phyloP scores from a whole-genome alignment of 2,797 vertebrate genomes.

The Alfaro cultratus region DNA sequence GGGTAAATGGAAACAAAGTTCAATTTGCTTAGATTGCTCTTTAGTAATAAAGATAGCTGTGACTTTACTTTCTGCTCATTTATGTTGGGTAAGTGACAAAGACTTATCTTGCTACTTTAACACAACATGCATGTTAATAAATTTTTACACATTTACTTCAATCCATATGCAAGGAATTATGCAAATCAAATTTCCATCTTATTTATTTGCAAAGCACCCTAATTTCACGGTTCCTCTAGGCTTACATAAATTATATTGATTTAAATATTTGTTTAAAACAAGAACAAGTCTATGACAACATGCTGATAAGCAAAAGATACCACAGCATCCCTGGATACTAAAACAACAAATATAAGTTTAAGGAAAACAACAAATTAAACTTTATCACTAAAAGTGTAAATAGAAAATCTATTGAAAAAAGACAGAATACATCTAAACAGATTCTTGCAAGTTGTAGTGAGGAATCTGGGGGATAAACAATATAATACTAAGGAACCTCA shows the following conservation, averaged over 20 bases:
- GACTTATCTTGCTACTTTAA: constrained; percentile 7
- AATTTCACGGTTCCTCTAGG: constrained; percentile 14
- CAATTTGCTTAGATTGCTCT: neutral
- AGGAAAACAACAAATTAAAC: neutral
- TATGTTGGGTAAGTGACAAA: constrained; percentile 17
- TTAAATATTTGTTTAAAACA: neutral
- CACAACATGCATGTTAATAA: neutral
- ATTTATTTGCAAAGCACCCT: constrained; percentile 11
- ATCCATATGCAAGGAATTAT: constrained; percentile 10
- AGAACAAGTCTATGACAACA: neutral
- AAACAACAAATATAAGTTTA: neutral
- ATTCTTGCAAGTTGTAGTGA: neutral
- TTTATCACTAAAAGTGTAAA: constrained; percentile 1
- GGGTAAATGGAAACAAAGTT: constrained; percentile 1
- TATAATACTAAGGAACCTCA: neutral
- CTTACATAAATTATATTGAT: constrained; percentile 9
- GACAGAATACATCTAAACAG: neutral
- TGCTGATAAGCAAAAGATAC: neutral
- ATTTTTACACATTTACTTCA: constrained; percentile 11
- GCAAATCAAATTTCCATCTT: constrained; percentile 30
- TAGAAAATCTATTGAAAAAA: neutral
- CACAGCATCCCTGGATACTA: neutral
- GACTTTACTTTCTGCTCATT: constrained; percentile 21
- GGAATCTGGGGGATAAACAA: neutral
- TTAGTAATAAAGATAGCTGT: neutral